A percentile compares a stretch with the other conserved stretches of the same genome.
Evolutionary conservation across 2,113 vertebrate genomes (phyloP).

Genomic region (Xiphophorus hellerii): DNA sequence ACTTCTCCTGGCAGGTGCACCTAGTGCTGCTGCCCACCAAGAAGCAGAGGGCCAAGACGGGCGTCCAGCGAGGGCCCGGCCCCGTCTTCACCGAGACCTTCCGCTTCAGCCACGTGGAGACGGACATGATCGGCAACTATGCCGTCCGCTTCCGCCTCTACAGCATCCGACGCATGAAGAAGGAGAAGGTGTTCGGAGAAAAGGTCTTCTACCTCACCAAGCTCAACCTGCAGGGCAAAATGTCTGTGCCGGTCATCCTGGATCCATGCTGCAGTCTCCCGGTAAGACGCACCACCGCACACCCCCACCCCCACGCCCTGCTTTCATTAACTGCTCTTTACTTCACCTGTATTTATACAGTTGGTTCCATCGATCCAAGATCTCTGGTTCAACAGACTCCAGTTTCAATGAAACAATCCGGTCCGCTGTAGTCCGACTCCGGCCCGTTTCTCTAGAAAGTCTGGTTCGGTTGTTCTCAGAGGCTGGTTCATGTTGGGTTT

Average conservation of each 20-base stretch:
- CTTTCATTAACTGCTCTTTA: slow-evolving; percentile 10
- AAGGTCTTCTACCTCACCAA: slow-evolving; percentile 99
- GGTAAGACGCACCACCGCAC: slow-evolving; percentile 81
- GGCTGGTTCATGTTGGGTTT: too few relatives aligned
- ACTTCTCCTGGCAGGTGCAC: slow-evolving; percentile 95
- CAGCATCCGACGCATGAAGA: slow-evolving; percentile 93
- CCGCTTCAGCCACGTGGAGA: slow-evolving; percentile 93
- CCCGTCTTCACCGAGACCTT: slow-evolving; percentile 96
- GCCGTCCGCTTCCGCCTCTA: slow-evolving; percentile 96
- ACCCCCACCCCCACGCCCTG: neutral
- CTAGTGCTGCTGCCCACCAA: slow-evolving; percentile 96
- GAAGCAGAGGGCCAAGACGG: slow-evolving; percentile 95
- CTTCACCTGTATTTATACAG: too few relatives aligned
- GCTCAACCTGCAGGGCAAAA: slow-evolving; percentile 96
- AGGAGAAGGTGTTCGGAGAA: slow-evolving; percentile 95
- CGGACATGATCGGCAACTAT: slow-evolving; percentile 97
- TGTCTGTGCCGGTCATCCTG: slow-evolving; percentile 92
- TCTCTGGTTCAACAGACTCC: too few relatives aligned
- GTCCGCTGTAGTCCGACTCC: too few relatives aligned
- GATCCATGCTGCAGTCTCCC: slow-evolving; percentile 91
- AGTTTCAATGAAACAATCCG: too few relatives aligned
- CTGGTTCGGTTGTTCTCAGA: too few relatives aligned
- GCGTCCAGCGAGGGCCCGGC: slow-evolving; percentile 90
- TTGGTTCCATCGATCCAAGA: too few relatives aligned
- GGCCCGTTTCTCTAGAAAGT: too few relatives aligned